Base-by-base conservation (phyloP, 2,113 vertebrate genomes). In the Salvelinus alpinus region DNA sequence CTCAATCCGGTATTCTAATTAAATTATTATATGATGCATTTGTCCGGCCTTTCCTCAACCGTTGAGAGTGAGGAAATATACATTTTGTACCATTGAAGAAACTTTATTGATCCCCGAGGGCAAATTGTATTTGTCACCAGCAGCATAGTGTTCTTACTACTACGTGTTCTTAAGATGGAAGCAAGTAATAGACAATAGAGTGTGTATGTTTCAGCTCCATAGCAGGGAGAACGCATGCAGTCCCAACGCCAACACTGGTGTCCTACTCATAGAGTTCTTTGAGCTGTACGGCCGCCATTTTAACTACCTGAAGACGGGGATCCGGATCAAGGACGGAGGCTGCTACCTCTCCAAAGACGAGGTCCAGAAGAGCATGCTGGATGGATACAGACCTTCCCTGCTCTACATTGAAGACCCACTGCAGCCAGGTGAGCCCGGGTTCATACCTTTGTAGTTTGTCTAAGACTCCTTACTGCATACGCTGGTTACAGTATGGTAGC, bases 221-320 rank as follows among this genome's bases (percentile, higher is more conserved):
- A 93, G 92, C 81, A 93, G 95, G 84, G 94, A 95, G 90, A 95
- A 96, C 83, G 95, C 91, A 85, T 94, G 92, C 87, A 94, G 93
- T 85, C 93, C 93, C 82, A 94, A 90, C 85, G 92, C 94, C 88
- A 96, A 97, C 93, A 93, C 95, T 79, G 96, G 95, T 80, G 95
- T 97, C 84, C 94, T 96, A 86, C 92, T 97, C 87, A 97, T 96
- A 90, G 96, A 97, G 84, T 97, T 97, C 92, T 96, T 97, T 89
- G 95, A 97, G 90, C 92, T 97, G 31, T 97, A 96, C 80, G 96
- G 95, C 83, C 93, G 95, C 76, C 92, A 96, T 87, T 97, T 97
- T 90, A 97, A 96, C 90, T 96, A 97, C 84, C 90, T 97, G 91
- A 97, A 96, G 91, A 96, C 96, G 67, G 96, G 96, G 75, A 96